Conservation (phyloP, 2,797 vertebrate species). For the Gymnodraco acuticeps region DNA sequence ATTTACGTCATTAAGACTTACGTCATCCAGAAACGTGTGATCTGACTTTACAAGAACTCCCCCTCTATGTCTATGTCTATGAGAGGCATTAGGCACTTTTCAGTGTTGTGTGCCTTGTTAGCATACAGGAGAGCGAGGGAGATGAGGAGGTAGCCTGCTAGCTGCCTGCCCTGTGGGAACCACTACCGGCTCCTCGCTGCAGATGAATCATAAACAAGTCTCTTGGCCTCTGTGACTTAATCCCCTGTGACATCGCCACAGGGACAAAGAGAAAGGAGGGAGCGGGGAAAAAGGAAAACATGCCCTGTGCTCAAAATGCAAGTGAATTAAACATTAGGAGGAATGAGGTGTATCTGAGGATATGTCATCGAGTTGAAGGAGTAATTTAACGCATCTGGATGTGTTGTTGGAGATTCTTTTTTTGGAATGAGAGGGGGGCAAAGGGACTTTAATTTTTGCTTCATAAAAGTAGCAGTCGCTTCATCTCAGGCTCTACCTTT, state of each 20-base stretch:
- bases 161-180: constrained; percentile 67
- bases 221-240: constrained; percentile 76
- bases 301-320: constrained; percentile 68
- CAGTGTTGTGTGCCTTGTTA: constrained; percentile 42
- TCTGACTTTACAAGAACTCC: constrained; percentile 30
- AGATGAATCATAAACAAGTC: constrained; percentile 81
- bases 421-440: no score
- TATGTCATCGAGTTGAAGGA: constrained; percentile 48
- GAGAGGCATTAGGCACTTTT: constrained; percentile 39
- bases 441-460: constrained; percentile 55
- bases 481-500: constrained; percentile 59
- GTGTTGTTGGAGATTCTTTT: neutral
- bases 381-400: constrained; percentile 62
- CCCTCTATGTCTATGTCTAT: constrained; percentile 10
- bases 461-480: constrained; percentile 54
- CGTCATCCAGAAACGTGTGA: constrained; percentile 30
- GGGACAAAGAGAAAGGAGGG: constrained; percentile 61
- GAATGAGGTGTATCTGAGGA: constrained; percentile 75
- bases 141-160: constrained; percentile 55
- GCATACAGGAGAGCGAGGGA: constrained; percentile 46
- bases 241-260: constrained; percentile 80
- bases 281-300: constrained; percentile 67
- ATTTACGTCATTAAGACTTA: constrained; percentile 30
- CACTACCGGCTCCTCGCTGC: constrained; percentile 60
- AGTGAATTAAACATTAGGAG: constrained; percentile 80